Percentiles rank a stretch among this genome's conserved stretches.
Evolutionary conservation across 2,888 invertebrate species (phyloP).

Genomic region (Apotomis turbidana): DNA sequence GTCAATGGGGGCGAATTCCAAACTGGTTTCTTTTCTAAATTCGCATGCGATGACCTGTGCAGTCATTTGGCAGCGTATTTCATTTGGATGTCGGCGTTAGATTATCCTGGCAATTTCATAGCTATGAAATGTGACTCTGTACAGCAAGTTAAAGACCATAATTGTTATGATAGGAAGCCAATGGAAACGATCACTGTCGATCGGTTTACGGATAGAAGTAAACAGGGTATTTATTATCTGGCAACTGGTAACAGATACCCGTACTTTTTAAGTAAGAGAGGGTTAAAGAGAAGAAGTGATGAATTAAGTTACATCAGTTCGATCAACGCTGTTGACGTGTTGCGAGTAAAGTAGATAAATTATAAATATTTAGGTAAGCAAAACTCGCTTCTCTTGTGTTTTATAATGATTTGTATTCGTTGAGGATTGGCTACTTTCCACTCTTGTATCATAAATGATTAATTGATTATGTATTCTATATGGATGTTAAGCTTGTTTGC

Average conservation of each 20-base stretch:
- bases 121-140: conserved; percentile 60
- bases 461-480: too few species aligned
- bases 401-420: too few species aligned
- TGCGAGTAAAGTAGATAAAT: background rate
- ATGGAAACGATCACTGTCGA: conserved; percentile 57
- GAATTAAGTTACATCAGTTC: background rate
- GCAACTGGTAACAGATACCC: conserved; percentile 51
- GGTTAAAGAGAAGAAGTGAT: conserved; percentile 60
- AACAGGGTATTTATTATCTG: conserved; percentile 58
- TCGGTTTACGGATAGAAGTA: conserved; percentile 50
- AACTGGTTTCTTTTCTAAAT: conserved; percentile 55
- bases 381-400: too few species aligned
- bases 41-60: conserved; percentile 56
- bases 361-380: too few species aligned
- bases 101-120: conserved; percentile 56
- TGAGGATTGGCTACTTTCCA: too few species aligned
- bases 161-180: conserved; percentile 57
- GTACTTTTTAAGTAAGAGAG: conserved; percentile 62
- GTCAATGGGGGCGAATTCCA: conserved; percentile 61
- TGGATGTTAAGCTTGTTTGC: too few species aligned
- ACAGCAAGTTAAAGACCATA: conserved; percentile 57
- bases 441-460: too few species aligned
- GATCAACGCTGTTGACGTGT: conserved; percentile 20
- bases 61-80: conserved; percentile 57
- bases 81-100: conserved; percentile 58